Percentiles rank a stretch among this genome's conserved stretches.
Conservation (phyloP, 2,113 vertebrate genomes). For the Vulpes vulpes region DNA sequence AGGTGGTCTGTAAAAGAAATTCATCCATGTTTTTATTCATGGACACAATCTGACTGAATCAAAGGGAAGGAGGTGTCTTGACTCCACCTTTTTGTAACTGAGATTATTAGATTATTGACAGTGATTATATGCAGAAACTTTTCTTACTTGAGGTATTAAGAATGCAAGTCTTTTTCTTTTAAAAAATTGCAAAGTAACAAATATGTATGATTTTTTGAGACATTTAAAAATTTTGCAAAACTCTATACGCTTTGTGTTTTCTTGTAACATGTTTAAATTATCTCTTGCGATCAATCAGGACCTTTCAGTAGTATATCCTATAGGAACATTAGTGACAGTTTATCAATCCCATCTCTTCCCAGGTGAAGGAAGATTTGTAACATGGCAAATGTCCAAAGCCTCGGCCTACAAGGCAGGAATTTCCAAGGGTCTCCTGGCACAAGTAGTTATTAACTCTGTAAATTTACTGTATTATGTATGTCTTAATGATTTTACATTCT, state of each 20-base stretch:
- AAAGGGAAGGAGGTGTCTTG: slow-evolving; percentile 23
- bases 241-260: not conserved
- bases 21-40: slow-evolving; percentile 7
- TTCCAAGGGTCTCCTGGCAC: slow-evolving; percentile 60
- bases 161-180: not conserved
- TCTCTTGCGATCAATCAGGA: slow-evolving; percentile 15
- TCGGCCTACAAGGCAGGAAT: slow-evolving; percentile 42
- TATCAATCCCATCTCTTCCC: slow-evolving; percentile 50
- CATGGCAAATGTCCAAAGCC: slow-evolving; percentile 59
- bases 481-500: slow-evolving; percentile 59
- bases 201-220: slow-evolving; percentile 31
- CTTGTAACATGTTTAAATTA: slow-evolving; percentile 21
- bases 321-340: slow-evolving; percentile 44
- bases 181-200: slow-evolving; percentile 29
- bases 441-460: slow-evolving; percentile 61
- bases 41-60: slow-evolving; percentile 21
- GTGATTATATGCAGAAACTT: slow-evolving; percentile 8
- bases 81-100: slow-evolving; percentile 45
- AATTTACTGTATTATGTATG: slow-evolving; percentile 52
- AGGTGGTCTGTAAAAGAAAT: not conserved
- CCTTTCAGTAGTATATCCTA: not conserved
- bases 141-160: slow-evolving; percentile 35
- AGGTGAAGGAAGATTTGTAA: slow-evolving; percentile 64
- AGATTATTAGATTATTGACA: not conserved
- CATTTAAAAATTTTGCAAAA: slow-evolving; percentile 48